A percentile compares a stretch with the other conserved stretches of the same genome.
These are phyloP conservation scores for Anabacerthia variegaticeps DNA, from an alignment of 2,797 vertebrate species.

Conservation along the genomic window DNA sequence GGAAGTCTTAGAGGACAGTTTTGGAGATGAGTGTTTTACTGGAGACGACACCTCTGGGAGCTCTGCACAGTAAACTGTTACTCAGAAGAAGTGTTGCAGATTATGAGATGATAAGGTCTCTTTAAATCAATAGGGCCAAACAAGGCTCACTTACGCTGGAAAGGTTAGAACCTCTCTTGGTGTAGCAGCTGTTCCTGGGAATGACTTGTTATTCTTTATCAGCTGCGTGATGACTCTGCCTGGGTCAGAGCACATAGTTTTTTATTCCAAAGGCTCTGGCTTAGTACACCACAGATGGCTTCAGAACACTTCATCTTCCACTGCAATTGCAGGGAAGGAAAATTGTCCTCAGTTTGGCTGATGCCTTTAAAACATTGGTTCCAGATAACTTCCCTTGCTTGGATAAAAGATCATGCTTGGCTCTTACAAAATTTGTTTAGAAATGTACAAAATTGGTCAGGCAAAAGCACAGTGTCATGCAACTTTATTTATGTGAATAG, in stretches of 20 bases:
- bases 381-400: background rate
- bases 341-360: conserved; percentile 15
- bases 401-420: background rate
- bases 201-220: conserved; percentile 3
- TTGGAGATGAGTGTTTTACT: background rate
- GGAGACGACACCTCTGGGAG: background rate
- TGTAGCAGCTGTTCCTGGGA: background rate
- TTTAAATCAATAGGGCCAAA: background rate
- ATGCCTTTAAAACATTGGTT: background rate
- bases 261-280: background rate
- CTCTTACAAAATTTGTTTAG: background rate
- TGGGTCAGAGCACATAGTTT: background rate
- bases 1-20: background rate
- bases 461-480: background rate
- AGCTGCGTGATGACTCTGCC: background rate
- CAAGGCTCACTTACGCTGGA: background rate
- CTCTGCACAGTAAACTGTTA: background rate
- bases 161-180: rapidly evolving
- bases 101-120: background rate
- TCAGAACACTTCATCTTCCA: background rate
- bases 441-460: background rate
- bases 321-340: background rate
- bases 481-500: background rate
- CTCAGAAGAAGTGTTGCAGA: background rate
- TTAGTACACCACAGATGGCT: background rate